Evolutionary conservation across 2,113 vertebrate genomes (phyloP).

Genomic region (Piliocolobus tephrosceles): DNA sequence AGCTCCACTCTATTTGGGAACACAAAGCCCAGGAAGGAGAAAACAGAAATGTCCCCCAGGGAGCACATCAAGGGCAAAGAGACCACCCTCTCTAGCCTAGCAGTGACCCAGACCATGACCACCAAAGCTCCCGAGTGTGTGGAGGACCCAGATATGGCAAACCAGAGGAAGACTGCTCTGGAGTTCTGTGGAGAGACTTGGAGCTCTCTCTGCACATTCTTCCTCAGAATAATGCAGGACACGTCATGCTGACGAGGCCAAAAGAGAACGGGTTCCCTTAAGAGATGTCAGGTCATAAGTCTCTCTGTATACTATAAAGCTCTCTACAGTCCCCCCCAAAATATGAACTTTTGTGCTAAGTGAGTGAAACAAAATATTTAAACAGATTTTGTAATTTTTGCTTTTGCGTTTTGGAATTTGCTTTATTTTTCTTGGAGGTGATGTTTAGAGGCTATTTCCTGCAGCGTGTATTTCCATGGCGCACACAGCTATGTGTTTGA

Average conservation of each 20-base stretch:
- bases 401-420: slow-evolving; percentile 34
- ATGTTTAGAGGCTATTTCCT: background rate
- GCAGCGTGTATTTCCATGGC: background rate
- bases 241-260: slow-evolving; percentile 83
- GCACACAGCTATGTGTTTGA: background rate
- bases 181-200: slow-evolving; percentile 89
- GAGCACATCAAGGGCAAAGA: background rate
- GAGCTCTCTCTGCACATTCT: slow-evolving; percentile 88
- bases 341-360: slow-evolving; percentile 57
- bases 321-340: background rate
- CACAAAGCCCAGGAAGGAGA: background rate
- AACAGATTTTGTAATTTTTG: slow-evolving; percentile 75
- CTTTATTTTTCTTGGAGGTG: background rate
- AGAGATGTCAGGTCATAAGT: background rate
- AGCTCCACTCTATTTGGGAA: slow-evolving; percentile 57
- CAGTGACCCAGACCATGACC: background rate
- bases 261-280: background rate
- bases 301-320: background rate
- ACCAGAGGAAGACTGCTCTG: slow-evolving; percentile 85
- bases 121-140: slow-evolving; percentile 57
- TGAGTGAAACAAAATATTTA: background rate
- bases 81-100: background rate
- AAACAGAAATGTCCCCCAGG: background rate
- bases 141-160: slow-evolving; percentile 78
- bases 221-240: slow-evolving; percentile 90